These are phyloP conservation scores for Alethe castanea DNA, from an alignment of 2,113 vertebrate genomes.

Conservation along the genomic window DNA sequence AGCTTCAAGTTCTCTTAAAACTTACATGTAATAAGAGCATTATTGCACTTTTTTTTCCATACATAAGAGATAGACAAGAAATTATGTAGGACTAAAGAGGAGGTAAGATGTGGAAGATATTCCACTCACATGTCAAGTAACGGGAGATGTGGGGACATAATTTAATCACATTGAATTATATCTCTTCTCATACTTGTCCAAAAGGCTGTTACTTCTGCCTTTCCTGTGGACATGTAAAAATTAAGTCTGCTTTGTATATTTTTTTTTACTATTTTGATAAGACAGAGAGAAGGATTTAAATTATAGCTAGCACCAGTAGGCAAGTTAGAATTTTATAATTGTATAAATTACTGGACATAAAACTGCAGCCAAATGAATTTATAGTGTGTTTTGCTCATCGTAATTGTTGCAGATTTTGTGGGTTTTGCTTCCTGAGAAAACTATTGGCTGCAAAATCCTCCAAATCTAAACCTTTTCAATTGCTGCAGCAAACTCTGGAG, in stretches of 20 bases:
- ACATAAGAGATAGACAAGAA: background rate
- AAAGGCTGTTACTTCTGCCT: background rate
- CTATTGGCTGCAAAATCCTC: background rate
- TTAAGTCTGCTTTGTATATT: background rate
- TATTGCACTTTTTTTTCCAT: background rate
- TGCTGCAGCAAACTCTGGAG: background rate
- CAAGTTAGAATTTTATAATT: background rate
- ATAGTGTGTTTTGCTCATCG: background rate
- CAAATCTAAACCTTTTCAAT: background rate
- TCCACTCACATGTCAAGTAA: background rate
- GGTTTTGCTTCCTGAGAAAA: background rate
- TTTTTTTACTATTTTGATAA: background rate
- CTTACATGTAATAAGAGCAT: background rate
- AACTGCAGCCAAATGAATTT: background rate
- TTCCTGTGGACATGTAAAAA: background rate
- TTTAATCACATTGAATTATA: background rate
- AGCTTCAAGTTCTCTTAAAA: background rate
- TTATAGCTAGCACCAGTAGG: background rate
- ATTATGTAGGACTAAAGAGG: background rate
- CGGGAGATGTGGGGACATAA: background rate
- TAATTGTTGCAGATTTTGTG: background rate
- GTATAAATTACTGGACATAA: background rate
- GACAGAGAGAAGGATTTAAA: background rate
- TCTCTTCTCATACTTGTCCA: background rate
- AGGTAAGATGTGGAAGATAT: background rate